Evolutionary conservation across 1,140 invertebrate species (phyloP).

Genomic region (Sipha flava): DNA sequence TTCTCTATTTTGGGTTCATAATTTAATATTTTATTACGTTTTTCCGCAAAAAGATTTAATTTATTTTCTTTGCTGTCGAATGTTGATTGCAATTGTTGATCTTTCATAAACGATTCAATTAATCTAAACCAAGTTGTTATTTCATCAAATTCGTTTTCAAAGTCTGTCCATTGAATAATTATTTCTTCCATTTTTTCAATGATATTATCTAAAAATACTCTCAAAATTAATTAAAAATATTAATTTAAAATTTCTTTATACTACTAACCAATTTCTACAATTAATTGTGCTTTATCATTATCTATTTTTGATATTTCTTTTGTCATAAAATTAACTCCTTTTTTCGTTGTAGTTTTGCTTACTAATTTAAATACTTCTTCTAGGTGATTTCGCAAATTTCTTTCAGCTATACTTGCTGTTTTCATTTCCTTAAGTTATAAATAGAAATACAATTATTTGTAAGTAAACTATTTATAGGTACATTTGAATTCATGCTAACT

Average conservation of each 20-base stretch:
- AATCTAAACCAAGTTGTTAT: slow-evolving; percentile 76
- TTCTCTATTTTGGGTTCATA: slow-evolving; percentile 76
- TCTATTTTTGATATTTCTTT: slow-evolving; percentile 54
- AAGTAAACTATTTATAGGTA: slow-evolving; percentile 16
- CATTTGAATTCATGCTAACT: slow-evolving; percentile 41
- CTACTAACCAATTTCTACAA: not conserved
- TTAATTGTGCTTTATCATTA: not conserved
- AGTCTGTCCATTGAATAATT: slow-evolving; percentile 75
- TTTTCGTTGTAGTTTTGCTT: slow-evolving; percentile 70
- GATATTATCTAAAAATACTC: slow-evolving; percentile 46
- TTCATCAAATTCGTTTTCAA: slow-evolving; percentile 68
- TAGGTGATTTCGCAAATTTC: slow-evolving; percentile 48
- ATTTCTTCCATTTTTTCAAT: slow-evolving; percentile 63
- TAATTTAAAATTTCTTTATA: not conserved
- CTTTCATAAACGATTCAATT: slow-evolving; percentile 72
- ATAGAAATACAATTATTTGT: slow-evolving; percentile 37
- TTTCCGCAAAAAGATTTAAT: slow-evolving; percentile 61
- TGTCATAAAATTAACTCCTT: slow-evolving; percentile 62
- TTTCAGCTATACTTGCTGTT: not conserved
- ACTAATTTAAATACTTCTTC: slow-evolving; percentile 59
- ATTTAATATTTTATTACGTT: slow-evolving; percentile 62
- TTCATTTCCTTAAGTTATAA: slow-evolving; percentile 45
- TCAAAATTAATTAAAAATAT: slow-evolving; percentile 29
- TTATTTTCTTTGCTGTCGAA: slow-evolving; percentile 70
- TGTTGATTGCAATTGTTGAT: slow-evolving; percentile 72